Base-by-base conservation (phyloP, 92 coral and sea anemone species). In the Porites lobata region DNA sequence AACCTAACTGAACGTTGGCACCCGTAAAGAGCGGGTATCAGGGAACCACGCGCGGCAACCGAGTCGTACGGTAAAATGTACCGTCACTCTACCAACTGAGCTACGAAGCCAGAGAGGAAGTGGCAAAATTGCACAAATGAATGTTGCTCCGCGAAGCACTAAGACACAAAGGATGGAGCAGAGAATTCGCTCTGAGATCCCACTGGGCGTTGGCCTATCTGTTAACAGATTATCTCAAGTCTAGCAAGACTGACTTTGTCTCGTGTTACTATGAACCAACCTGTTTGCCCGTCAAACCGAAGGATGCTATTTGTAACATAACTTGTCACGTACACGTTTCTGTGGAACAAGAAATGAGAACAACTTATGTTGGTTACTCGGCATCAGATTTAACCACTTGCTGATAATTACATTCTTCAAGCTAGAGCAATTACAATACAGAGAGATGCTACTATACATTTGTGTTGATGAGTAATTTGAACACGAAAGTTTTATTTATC, bases 221-320 rank as follows among this genome's bases (percentile, higher is more conserved):
- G 11, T 10, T 10, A 56, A 56, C 61, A 10, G 13, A 38, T 14
- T 56, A 3, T 56, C 61, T 56, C 4, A 8, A 56, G 61, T 17
- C 4, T 10, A 10, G 3, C 15, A 0, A 2, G 11, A 10, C 15
- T 14, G 61, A 56, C 15, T 11, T 56, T 56, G 13, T 56, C 61
- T 10, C 13, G 19, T 19, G 6, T n/a, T 15, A 15, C 66, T 29
- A 20, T 54, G 58, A 50, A 77, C 86, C 59, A 12, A 94, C 98
- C 98, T 51, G 94, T 92, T 79, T 51, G 89, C 4, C 98, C 98
- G 65, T 85, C 78, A 85, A 87, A 94, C 65, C 94, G 87, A 24
- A 94, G 85, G 69, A 94, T 94, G 72, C 98, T 94, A 81, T 94
- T 94, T n/a, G 98, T 84, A 10, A 94, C 96, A 78, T 94, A 94